Percentiles rank a stretch among this genome's conserved stretches.
These are phyloP conservation scores for Labeo calbasu DNA, from an alignment of 2,797 vertebrate species.

Conservation along the genomic window DNA sequence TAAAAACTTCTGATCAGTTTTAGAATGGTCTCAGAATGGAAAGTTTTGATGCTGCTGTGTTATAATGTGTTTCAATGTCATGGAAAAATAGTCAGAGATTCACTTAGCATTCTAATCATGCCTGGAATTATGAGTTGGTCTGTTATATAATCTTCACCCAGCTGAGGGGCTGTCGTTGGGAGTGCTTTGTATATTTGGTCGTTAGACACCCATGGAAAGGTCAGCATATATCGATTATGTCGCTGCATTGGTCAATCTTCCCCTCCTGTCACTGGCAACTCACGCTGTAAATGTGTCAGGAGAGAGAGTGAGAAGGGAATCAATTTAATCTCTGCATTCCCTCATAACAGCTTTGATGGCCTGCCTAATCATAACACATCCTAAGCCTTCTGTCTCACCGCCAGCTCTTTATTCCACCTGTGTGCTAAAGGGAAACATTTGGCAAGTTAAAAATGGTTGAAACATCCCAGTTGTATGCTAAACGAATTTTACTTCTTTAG, in stretches of 20 bases:
- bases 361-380: slow-evolving; percentile 44
- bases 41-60: background rate
- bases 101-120: slow-evolving; percentile 48
- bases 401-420: slow-evolving; percentile 4
- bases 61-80: slow-evolving; percentile 2
- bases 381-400: background rate
- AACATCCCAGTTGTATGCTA: background rate
- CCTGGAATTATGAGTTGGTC: slow-evolving; percentile 34
- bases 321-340: slow-evolving; percentile 50
- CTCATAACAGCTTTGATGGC: slow-evolving; percentile 57
- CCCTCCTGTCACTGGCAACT: slow-evolving; percentile 57
- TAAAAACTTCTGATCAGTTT: background rate
- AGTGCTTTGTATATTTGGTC: slow-evolving; percentile 38
- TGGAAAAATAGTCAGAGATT: slow-evolving; percentile 36
- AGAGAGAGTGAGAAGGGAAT: slow-evolving; percentile 52
- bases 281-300: slow-evolving; percentile 44
- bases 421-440: background rate
- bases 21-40: slow-evolving; percentile 4
- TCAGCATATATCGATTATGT: slow-evolving; percentile 73
- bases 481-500: background rate
- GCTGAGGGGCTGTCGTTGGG: slow-evolving; percentile 27
- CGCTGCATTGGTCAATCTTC: slow-evolving; percentile 71
- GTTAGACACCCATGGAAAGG: slow-evolving; percentile 66
- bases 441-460: background rate
- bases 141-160: slow-evolving; percentile 51